A percentile compares a stretch with the other conserved stretches of the same genome.
Conservation (phyloP, 2,888 invertebrate species). For the Gerris lacustris region DNA sequence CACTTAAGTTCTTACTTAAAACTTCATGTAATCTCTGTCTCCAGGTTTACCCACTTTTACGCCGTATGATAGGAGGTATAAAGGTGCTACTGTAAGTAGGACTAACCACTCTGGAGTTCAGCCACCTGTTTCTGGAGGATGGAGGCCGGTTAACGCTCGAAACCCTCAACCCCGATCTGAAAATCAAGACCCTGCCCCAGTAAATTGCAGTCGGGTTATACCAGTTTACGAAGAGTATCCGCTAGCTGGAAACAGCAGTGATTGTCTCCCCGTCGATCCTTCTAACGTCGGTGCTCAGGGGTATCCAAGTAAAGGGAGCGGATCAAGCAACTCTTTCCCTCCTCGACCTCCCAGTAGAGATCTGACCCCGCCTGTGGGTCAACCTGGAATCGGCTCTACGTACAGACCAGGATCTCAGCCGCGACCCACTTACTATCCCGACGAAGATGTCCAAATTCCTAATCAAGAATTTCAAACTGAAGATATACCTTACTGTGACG, state of each 20-base stretch:
- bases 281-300: not conserved
- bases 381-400: not conserved
- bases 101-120: conserved; percentile 11
- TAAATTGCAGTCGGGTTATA: no score
- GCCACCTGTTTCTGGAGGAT: not conserved
- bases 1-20: no score
- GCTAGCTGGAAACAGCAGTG: not conserved
- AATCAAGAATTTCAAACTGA: not conserved
- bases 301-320: not conserved
- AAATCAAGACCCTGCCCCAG: not conserved
- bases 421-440: not conserved
- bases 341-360: not conserved
- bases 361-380: not conserved
- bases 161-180: not conserved
- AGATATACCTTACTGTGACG: not conserved
- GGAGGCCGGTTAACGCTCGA: not conserved
- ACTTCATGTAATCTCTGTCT: no score
- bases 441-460: not conserved
- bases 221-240: no score
- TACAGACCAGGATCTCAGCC: not conserved
- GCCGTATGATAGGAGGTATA: not conserved
- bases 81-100: not conserved
- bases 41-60: not conserved
- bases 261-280: not conserved
- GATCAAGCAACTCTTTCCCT: not conserved